Evolutionary conservation across 1,140 invertebrate species (phyloP).

Genomic region (Conus ventricosus): DNA sequence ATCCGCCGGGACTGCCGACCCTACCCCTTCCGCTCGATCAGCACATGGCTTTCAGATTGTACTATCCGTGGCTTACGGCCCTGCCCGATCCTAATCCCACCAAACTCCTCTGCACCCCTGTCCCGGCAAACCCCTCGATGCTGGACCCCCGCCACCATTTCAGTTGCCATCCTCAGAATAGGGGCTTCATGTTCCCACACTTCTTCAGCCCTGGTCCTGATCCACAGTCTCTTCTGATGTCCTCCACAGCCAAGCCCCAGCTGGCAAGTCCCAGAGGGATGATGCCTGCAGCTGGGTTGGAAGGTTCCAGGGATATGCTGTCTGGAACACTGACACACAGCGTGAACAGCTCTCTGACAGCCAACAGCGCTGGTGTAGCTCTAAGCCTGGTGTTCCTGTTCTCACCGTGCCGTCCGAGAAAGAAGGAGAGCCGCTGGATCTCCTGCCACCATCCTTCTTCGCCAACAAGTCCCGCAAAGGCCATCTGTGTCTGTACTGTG

Average conservation of each 20-base stretch:
- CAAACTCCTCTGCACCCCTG: slow-evolving; percentile 27
- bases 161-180: not conserved
- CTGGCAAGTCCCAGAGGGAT: not conserved
- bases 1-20: slow-evolving; percentile 42
- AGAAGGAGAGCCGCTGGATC: slow-evolving; percentile 65
- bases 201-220: not conserved
- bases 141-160: not conserved
- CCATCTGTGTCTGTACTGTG: slow-evolving; percentile 80
- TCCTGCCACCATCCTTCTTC: slow-evolving; percentile 65
- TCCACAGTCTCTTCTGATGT: slow-evolving; percentile 1
- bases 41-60: slow-evolving; percentile 41
- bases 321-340: not conserved
- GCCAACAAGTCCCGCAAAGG: slow-evolving; percentile 64
- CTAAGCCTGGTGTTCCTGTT: slow-evolving; percentile 34
- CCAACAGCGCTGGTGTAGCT: not conserved
- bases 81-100: slow-evolving; percentile 26
- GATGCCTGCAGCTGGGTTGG: not conserved
- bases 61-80: slow-evolving; percentile 45
- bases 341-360: not conserved
- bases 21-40: slow-evolving; percentile 39
- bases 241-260: not conserved
- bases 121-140: slow-evolving; percentile 13
- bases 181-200: not conserved
- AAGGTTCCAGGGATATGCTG: not conserved
- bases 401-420: slow-evolving; percentile 56